Evolutionary conservation across 2,113 vertebrate genomes (phyloP).

Genomic region (Pithys albifrons): DNA sequence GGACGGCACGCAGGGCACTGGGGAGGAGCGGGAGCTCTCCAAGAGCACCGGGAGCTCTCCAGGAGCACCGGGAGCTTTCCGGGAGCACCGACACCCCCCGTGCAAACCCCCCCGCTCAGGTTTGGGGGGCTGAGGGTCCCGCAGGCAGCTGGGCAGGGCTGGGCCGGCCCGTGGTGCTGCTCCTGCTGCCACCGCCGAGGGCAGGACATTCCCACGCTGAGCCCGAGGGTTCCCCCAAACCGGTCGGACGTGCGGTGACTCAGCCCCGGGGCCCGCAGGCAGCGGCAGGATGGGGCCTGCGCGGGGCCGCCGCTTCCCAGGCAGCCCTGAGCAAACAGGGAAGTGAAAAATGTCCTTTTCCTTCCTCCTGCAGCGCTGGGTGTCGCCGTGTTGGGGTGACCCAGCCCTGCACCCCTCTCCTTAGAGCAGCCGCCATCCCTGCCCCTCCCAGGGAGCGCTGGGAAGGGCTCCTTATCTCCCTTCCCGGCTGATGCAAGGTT

Average conservation of each 20-base stretch:
- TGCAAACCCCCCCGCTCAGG: too few relatives aligned
- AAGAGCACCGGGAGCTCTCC: neutral
- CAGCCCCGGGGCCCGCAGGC: neutral
- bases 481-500: neutral
- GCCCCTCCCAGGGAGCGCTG: neutral
- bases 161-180: fast-evolving
- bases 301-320: neutral
- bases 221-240: neutral
- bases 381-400: neutral
- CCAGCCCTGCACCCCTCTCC: neutral
- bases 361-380: neutral
- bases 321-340: neutral
- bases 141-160: fast-evolving
- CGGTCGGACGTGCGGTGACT: neutral
- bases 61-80: fast-evolving
- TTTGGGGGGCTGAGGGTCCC: neutral
- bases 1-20: fast-evolving
- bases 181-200: neutral
- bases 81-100: too few relatives aligned
- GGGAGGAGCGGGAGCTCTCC: fast-evolving
- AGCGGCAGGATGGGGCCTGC: neutral
- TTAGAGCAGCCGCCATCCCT: neutral
- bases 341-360: neutral
- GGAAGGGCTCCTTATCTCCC: neutral
- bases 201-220: neutral